These are phyloP conservation scores for Rhyacophila evoluta DNA, from an alignment of 2,888 invertebrate species.

Conservation along the genomic window DNA sequence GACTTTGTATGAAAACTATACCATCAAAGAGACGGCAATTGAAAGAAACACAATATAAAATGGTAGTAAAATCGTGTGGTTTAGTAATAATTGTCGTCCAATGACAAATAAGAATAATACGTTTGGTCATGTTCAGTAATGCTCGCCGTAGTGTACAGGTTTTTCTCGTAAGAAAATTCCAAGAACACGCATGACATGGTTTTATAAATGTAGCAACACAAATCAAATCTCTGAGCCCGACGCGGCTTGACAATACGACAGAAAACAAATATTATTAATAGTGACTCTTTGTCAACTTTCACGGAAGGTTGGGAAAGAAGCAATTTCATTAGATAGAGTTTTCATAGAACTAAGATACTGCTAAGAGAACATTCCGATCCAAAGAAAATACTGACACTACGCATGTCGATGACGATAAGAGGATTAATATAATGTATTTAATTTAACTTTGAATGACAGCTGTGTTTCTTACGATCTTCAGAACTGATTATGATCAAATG, in stretches of 20 bases:
- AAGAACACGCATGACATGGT: neutral
- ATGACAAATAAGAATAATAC: no score
- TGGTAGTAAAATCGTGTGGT: no score
- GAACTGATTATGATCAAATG: neutral
- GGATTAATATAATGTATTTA: neutral
- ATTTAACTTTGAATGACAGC: neutral
- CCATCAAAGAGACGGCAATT: no score
- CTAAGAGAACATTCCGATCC: neutral
- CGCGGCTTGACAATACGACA: neutral
- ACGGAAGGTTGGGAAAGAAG: neutral
- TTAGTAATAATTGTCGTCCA: no score
- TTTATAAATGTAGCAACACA: neutral
- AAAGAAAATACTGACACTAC: neutral
- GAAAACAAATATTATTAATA: conserved; percentile 21
- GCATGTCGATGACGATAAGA: no score
- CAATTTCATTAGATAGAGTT: neutral
- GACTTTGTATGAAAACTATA: no score
- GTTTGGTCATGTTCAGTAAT: no score
- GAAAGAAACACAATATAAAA: no score
- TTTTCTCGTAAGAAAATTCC: neutral
- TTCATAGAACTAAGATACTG: neutral
- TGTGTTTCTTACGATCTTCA: neutral
- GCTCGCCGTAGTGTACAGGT: neutral
- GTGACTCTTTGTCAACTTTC: conserved; percentile 9
- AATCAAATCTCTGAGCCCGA: neutral